Conservation (phyloP, 2,888 invertebrate species). For the Eristalinus sepulchralis region DNA sequence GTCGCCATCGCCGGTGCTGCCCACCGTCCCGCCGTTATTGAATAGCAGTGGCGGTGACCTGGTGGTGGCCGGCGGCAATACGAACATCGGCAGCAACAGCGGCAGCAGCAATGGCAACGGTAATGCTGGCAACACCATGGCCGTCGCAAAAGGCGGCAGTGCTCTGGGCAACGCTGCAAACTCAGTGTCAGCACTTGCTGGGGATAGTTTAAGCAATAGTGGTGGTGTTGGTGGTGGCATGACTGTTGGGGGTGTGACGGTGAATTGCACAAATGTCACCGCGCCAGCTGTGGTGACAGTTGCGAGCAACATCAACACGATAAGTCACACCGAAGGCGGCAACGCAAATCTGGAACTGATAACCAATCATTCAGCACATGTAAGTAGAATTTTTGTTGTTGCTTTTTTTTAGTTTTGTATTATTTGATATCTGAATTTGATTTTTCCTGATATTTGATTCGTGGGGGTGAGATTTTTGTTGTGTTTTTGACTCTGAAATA, state of each 20-base stretch:
- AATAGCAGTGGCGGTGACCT: slow-evolving; percentile 6
- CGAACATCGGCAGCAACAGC: background rate
- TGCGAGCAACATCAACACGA: slow-evolving; percentile 49
- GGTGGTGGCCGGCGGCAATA: slow-evolving; percentile 13
- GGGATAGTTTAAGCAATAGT: slow-evolving; percentile 70
- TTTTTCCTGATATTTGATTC: too few species aligned
- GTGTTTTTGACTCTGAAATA: too few species aligned
- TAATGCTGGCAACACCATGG: slow-evolving; percentile 1
- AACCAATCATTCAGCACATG: slow-evolving; percentile 68
- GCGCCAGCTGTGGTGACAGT: slow-evolving; percentile 31
- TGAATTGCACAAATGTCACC: slow-evolving; percentile 58
- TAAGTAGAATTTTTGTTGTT: slow-evolving; percentile 28
- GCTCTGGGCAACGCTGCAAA: slow-evolving; percentile 50
- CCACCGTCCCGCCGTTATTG: slow-evolving; percentile 33
- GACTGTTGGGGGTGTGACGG: slow-evolving; percentile 3
- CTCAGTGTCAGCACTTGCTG: slow-evolving; percentile 49
- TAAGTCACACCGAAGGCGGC: slow-evolving; percentile 62
- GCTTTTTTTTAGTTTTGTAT: background rate
- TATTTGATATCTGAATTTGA: background rate
- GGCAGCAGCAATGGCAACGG: background rate
- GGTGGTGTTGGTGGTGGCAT: slow-evolving; percentile 26
- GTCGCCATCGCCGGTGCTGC: slow-evolving; percentile 19
- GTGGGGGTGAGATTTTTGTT: too few species aligned
- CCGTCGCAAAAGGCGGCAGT: slow-evolving; percentile 45
- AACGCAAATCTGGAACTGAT: slow-evolving; percentile 66